phyloP scores from a whole-genome alignment of 1,140 invertebrate genomes.

The Centruroides sculpturatus region DNA sequence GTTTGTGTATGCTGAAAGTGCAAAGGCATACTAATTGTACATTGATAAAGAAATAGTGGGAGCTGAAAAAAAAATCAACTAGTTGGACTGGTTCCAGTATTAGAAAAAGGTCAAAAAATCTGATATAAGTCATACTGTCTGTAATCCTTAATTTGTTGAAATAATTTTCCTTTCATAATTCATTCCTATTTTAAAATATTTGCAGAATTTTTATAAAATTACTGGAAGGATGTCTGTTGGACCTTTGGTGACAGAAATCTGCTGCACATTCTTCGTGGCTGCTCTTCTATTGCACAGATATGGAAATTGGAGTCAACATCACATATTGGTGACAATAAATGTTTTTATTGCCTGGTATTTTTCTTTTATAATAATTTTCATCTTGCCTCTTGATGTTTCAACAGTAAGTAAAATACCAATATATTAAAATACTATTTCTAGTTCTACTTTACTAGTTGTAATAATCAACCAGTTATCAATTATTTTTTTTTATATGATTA shows the following conservation, averaged over 20 bases:
- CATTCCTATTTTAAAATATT: background rate
- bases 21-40: too few species aligned
- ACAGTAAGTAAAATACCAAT: constrained; percentile 49
- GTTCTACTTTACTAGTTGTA: too few species aligned
- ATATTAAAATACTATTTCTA: background rate
- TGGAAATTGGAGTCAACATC: constrained; percentile 87
- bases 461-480: too few species aligned
- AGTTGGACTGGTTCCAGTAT: too few species aligned
- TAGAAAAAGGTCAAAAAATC: too few species aligned
- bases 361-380: constrained; percentile 93
- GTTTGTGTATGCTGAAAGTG: too few species aligned
- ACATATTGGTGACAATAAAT: constrained; percentile 78
- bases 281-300: constrained; percentile 76
- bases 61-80: too few species aligned
- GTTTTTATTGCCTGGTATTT: constrained; percentile 97
- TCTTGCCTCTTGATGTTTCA: constrained; percentile 90
- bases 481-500: too few species aligned
- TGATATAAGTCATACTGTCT: too few species aligned
- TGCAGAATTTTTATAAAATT: background rate
- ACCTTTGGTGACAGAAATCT: constrained; percentile 61
- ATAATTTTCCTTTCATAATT: too few species aligned
- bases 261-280: constrained; percentile 62
- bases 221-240: constrained; percentile 50
- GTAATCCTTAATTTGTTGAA: too few species aligned
- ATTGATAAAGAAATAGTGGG: too few species aligned